These are phyloP conservation scores for Lucifuga dentata DNA, from an alignment of 2,113 vertebrate species.

Conservation along the genomic window DNA sequence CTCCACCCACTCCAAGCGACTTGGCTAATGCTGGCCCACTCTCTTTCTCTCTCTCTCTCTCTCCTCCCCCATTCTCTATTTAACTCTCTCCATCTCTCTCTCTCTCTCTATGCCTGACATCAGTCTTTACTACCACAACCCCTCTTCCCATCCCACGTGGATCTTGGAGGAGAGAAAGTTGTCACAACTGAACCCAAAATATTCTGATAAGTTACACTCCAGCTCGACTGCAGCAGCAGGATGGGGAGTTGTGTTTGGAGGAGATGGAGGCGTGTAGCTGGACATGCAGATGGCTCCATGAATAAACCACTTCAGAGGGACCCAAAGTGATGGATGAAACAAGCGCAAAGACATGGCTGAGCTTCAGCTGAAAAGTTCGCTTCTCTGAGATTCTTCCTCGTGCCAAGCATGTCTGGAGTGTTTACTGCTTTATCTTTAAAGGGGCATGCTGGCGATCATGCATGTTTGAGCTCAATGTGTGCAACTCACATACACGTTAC, in stretches of 20 bases:
- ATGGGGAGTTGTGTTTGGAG: constrained; percentile 21
- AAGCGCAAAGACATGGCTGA: constrained; percentile 34
- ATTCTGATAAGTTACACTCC: constrained; percentile 59
- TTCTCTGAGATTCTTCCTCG: constrained; percentile 22
- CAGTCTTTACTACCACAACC: constrained; percentile 49
- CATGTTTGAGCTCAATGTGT: too few species aligned
- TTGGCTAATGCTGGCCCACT: constrained; percentile 35
- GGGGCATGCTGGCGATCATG: too few species aligned
- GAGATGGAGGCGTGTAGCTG: constrained; percentile 30
- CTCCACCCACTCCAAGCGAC: constrained; percentile 58
- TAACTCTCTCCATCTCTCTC: too few species aligned
- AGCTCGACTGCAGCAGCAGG: constrained; percentile 15
- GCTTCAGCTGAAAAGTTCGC: constrained; percentile 16
- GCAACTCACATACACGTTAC: too few species aligned
- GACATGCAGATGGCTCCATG: constrained; percentile 66
- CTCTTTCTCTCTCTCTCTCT: constrained; percentile 22
- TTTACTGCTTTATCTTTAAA: too few species aligned
- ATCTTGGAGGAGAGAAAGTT: constrained; percentile 33
- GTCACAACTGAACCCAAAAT: constrained; percentile 56
- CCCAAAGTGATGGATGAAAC: constrained; percentile 32
- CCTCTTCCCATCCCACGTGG: constrained; percentile 22
- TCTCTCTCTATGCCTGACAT: constrained; percentile 60
- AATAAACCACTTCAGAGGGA: constrained; percentile 60
- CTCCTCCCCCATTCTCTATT: constrained; percentile 28
- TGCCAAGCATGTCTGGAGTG: background rate